Evolutionary conservation across 2,797 vertebrate species (phyloP).

Genomic region (Loris lydekkerianus): DNA sequence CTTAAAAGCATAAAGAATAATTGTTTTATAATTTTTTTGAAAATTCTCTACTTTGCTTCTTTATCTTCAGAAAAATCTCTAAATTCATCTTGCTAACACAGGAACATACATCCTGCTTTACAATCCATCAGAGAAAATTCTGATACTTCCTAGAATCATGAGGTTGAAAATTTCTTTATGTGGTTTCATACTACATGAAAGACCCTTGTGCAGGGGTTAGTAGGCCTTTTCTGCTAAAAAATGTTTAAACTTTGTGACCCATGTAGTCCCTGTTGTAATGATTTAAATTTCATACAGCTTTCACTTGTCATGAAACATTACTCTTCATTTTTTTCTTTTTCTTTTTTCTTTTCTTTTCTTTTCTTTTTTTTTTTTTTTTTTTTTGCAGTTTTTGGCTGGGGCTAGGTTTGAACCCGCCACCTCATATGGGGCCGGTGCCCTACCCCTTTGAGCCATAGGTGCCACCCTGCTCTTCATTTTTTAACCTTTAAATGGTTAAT

Average conservation of each 20-base stretch:
- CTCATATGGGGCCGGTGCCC: no score
- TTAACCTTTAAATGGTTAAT: neutral
- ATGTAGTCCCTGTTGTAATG: neutral
- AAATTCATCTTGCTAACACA: neutral
- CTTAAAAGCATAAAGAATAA: neutral
- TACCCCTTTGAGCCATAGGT: no score
- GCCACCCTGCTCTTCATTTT: neutral
- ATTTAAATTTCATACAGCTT: neutral
- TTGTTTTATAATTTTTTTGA: neutral
- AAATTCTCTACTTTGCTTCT: neutral
- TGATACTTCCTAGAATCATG: neutral
- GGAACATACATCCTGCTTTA: neutral
- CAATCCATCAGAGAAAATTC: neutral
- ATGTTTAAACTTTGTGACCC: neutral
- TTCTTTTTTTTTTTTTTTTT: neutral
- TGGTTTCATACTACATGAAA: neutral
- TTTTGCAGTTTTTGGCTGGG: no score
- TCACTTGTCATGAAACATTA: neutral
- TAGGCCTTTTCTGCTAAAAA: constrained; percentile 4
- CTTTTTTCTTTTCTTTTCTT: neutral
- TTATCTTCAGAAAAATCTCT: neutral
- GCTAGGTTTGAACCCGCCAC: no score
- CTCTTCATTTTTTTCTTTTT: neutral
- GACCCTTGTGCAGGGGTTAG: neutral
- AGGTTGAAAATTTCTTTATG: neutral